Evolutionary conservation across 2,113 vertebrate species (phyloP), one percentile per base, ranked within the genome.

Genomic region (Brachyhypopomus gauderio): DNA sequence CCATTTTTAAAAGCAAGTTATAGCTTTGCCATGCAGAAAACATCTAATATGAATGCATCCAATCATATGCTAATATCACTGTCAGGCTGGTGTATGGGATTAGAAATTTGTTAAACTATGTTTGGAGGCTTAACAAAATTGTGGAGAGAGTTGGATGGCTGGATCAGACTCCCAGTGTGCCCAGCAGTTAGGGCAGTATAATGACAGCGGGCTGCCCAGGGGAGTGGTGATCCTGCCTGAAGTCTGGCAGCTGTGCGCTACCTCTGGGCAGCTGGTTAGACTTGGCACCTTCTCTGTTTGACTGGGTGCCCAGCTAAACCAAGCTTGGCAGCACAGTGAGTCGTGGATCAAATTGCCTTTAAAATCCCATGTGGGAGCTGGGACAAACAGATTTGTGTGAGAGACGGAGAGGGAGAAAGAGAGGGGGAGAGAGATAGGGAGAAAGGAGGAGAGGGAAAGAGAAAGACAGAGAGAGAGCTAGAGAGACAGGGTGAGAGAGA

Each of bases 191-290:
- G 78, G 78, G 84, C 48, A 83, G 83, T 82, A 80, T 84, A 89
- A 87, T 86, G 83, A 80, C 64, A 84, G 79, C 25, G 81, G 59
- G 77, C 75, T 73, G 76, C 71, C 55, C 58, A 82, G 59, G 11
- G 86, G 85, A 83, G 83, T 82, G 84, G 88, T 88, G 79, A 88
- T 87, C 83, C 67, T 73, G 60, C 79, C 66, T 72, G 76, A 67
- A 74, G 17, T 12, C 81, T 77, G 77, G 84, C 79, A 81, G 45
- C 60, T 34, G 52, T 52, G 59, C 30, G 75, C 25, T 62, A 59
- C 2, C 48, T 6, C 75, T 71, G 59, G 77, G 76, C 89, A 91
- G 83, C 83, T 88, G 86, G 41, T 84, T 72, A 78, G 82, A 81
- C 82, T 86, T 88, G 85, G 82, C 88, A 86, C 72, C 41, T 77